These are phyloP conservation scores for Papilio machaon DNA, from an alignment of 1,140 invertebrate species.

Conservation along the genomic window DNA sequence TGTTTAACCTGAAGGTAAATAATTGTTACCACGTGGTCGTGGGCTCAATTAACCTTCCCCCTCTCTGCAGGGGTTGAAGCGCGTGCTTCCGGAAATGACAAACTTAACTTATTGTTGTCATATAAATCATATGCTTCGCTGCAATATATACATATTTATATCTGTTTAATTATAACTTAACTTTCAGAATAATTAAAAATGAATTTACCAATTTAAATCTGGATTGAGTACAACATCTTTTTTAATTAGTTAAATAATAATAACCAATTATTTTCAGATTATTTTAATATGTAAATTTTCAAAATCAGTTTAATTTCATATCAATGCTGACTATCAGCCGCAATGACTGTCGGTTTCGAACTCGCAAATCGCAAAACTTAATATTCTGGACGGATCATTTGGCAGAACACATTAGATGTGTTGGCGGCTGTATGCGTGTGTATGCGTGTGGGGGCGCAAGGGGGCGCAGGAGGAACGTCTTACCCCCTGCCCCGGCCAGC, in stretches of 20 bases:
- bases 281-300: background rate
- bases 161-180: background rate
- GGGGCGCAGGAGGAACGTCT: constrained; percentile 47
- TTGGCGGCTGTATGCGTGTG: constrained; percentile 48
- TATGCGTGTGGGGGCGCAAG: constrained; percentile 55
- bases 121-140: constrained; percentile 36
- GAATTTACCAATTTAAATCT: background rate
- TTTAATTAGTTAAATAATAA: background rate
- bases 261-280: background rate
- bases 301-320: background rate
- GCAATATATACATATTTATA: background rate
- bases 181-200: background rate
- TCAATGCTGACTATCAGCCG: constrained; percentile 38
- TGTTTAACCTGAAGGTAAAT: constrained; percentile 75
- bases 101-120: constrained; percentile 47
- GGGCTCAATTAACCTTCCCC: constrained; percentile 71
- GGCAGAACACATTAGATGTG: constrained; percentile 75
- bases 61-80: constrained; percentile 52
- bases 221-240: background rate
- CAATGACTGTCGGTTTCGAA: constrained; percentile 65
- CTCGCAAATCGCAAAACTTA: constrained; percentile 63
- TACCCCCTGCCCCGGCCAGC: constrained; percentile 18
- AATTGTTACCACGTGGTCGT: constrained; percentile 76
- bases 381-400: constrained; percentile 77
- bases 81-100: constrained; percentile 62